Conservation (phyloP, 2,797 vertebrate species). For the Alfaro cultratus region DNA sequence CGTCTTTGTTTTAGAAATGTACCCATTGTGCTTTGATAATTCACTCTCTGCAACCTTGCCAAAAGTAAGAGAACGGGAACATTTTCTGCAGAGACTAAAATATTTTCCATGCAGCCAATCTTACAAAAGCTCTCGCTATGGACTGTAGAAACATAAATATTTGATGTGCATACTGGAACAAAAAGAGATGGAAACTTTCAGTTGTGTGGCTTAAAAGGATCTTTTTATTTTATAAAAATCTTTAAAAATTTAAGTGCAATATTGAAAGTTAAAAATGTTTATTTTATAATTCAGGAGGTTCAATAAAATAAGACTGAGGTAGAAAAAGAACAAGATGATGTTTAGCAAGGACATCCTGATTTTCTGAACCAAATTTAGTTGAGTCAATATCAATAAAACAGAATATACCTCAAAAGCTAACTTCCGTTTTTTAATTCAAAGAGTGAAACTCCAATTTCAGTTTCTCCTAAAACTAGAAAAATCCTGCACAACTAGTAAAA, state of each 20-base stretch:
- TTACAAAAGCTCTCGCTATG: slow-evolving; percentile 41
- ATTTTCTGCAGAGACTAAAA: slow-evolving; percentile 43
- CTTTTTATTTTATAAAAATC: slow-evolving; percentile 43
- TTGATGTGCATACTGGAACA: slow-evolving; percentile 55
- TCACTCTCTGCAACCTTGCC: slow-evolving; percentile 46
- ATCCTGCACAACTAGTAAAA: neutral
- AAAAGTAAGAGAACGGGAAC: slow-evolving; percentile 38
- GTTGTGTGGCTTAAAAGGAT: slow-evolving; percentile 34
- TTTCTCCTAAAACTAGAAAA: neutral
- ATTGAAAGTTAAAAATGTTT: slow-evolving; percentile 42
- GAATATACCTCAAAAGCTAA: neutral
- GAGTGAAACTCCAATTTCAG: neutral
- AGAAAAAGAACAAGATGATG: slow-evolving; percentile 12
- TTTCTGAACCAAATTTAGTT: slow-evolving; percentile 8
- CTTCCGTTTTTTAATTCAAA: neutral
- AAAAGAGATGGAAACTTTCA: slow-evolving; percentile 55
- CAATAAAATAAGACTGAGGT: slow-evolving; percentile 28
- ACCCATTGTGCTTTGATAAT: slow-evolving; percentile 68
- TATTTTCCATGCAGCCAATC: slow-evolving; percentile 44
- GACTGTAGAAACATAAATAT: slow-evolving; percentile 64
- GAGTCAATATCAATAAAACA: neutral
- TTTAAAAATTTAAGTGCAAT: slow-evolving; percentile 39
- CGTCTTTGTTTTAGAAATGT: slow-evolving; percentile 67
- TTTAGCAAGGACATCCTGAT: slow-evolving; percentile 5
- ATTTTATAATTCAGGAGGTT: slow-evolving; percentile 20